Conservation (phyloP, 2,888 invertebrate species). For the Pristionchus maxplancki region DNA sequence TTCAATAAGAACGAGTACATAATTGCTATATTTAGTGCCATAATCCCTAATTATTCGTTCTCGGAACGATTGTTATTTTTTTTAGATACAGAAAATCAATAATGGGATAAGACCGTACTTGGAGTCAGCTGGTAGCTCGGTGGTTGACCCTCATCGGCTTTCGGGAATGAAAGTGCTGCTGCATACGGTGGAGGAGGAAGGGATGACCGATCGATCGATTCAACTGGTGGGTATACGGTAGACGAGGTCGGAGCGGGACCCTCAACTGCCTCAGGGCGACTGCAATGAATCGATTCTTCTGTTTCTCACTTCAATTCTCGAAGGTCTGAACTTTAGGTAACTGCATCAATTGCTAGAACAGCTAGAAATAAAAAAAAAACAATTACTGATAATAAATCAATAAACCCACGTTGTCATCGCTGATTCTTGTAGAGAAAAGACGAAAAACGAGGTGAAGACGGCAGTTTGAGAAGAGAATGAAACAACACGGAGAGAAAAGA, state of each 20-base stretch:
- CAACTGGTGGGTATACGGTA: slow-evolving; percentile 36
- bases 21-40: no score
- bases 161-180: slow-evolving; percentile 26
- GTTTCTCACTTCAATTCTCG: no score
- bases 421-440: background rate
- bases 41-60: no score
- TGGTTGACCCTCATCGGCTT: slow-evolving; percentile 12
- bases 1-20: no score
- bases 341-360: background rate
- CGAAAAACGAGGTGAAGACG: slow-evolving; percentile 16
- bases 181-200: slow-evolving; percentile 50
- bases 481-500: slow-evolving; percentile 20
- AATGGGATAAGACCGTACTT: background rate
- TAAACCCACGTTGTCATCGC: slow-evolving; percentile 28
- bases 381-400: background rate
- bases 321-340: no score
- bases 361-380: background rate
- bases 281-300: background rate
- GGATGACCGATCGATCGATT: slow-evolving; percentile 36
- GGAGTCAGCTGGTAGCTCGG: slow-evolving; percentile 40
- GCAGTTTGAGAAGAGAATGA: slow-evolving; percentile 31
- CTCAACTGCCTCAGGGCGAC: background rate
- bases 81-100: no score
- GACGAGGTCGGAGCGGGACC: background rate
- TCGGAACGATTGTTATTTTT: no score